Base-by-base conservation (phyloP, 2,113 vertebrate genomes). In the Lethenteron camtschaticum region DNA sequence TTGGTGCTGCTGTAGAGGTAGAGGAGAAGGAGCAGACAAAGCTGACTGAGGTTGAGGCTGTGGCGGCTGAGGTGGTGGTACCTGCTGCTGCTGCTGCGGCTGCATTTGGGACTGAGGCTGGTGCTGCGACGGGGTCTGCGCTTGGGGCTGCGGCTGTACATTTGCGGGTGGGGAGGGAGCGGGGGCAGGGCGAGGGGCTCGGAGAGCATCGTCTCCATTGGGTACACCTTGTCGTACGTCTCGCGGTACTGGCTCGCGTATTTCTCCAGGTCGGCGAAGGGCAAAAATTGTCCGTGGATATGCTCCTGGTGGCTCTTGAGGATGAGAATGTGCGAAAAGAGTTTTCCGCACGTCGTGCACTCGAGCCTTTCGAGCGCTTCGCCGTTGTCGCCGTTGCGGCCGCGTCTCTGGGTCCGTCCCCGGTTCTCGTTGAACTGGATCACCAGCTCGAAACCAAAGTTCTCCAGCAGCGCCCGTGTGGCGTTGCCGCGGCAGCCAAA, bases 361-460 rank as follows among this genome's bases (percentile, higher is more conserved):
- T 96, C 92, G 9, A 99, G 81, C 78, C 95, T 96, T 73, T 96
- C 90, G 76, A 88, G 75, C 75, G 81, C 83, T 72, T 90, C 87
- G 14, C 85, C 82, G 73, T 85, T 87, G 71, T 95, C 90, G 1
- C 81, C 81, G 74, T 86, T 90, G 72, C 80, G 80, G 1, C 78
- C 81, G 76, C 85, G 94, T 79, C 89, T 92, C 77, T 95, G 91
- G 70, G 82, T 87, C 79, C 95, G 95, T 77, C 96, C 91, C 76
- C 96, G 96, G 77, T 96, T 99, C 82, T 99, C 94, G 0, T 99
- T 99, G 79, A 95, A 99, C 74, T 99, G 94, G 78, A 99, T 99
- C 69, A 99, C 94, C 68, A 99, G 82, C 79, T 99, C 94, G 76
- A 99, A 99, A 71, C 94, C 94, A 73, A 99, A 99, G 79, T 99